Percentiles rank a stretch among this genome's conserved stretches.
These are phyloP conservation scores for Toxotes chatareus DNA, from an alignment of 2,113 vertebrate genomes.

Conservation along the genomic window DNA sequence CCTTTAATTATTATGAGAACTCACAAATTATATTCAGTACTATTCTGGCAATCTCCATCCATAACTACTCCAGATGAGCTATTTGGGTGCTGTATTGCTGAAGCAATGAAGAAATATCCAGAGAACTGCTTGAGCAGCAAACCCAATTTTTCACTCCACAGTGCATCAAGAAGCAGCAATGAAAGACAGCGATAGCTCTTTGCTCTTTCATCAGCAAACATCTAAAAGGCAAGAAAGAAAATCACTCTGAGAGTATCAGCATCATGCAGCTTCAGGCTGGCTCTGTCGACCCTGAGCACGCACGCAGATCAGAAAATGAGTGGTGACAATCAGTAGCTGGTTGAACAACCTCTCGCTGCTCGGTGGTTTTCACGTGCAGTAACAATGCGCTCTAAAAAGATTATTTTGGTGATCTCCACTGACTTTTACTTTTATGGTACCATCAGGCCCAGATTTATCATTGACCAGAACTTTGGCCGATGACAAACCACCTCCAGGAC, in stretches of 20 bases:
- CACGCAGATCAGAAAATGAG: background rate
- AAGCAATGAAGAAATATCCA: constrained; percentile 58
- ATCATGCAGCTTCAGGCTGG: constrained; percentile 42
- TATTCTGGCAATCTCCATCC: background rate
- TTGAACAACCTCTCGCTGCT: background rate
- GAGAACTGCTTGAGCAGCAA: constrained; percentile 22
- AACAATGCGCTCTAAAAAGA: background rate
- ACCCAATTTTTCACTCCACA: constrained; percentile 43
- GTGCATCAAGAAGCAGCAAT: constrained; percentile 49
- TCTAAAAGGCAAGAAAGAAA: constrained; percentile 40
- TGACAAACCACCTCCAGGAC: too few relatives aligned
- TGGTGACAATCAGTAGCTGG: background rate
- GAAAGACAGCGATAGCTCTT: constrained; percentile 44
- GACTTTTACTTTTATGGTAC: too few relatives aligned
- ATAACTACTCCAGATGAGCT: constrained; percentile 12
- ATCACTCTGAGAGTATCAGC: constrained; percentile 56
- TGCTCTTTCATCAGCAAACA: constrained; percentile 54
- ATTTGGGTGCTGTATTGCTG: constrained; percentile 34
- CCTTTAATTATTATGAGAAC: constrained; percentile 24
- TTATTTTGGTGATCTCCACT: too few relatives aligned
- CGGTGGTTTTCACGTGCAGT: background rate
- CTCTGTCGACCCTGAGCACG: constrained; percentile 22
- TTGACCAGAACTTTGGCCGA: too few relatives aligned
- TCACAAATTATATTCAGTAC: background rate
- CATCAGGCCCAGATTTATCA: too few relatives aligned